These are phyloP conservation scores for Acrocephalus scirpaceus DNA, from an alignment of 2,797 vertebrate species.

Conservation along the genomic window DNA sequence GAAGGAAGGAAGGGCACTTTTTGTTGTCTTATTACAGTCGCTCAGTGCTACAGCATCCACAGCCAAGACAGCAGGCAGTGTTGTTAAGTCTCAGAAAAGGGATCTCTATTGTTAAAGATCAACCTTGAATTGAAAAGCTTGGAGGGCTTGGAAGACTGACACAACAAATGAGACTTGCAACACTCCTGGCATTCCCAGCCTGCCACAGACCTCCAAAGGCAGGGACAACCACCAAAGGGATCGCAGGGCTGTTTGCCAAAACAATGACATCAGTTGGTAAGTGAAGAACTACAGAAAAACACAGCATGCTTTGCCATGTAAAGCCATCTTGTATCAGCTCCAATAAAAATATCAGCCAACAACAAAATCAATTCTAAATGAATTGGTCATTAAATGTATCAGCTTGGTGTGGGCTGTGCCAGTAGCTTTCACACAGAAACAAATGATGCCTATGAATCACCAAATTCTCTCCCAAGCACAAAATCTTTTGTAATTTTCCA, in stretches of 20 bases:
- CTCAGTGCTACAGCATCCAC: not conserved
- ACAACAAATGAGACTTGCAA: rapidly evolving
- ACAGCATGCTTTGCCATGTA: not conserved
- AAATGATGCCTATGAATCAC: conserved; percentile 40
- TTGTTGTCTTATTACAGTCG: not conserved
- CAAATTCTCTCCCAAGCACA: not conserved
- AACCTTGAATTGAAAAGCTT: not conserved
- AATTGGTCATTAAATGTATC: conserved; percentile 7
- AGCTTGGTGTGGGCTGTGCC: not conserved
- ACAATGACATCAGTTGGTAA: not conserved
- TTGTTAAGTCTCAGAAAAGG: not conserved
- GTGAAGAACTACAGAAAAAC: not conserved
- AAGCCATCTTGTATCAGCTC: not conserved
- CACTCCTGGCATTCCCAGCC: not conserved
- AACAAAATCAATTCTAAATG: not conserved
- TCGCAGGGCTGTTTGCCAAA: not conserved
- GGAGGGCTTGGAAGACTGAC: not conserved
- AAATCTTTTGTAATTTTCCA: conserved; percentile 23
- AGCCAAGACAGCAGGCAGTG: not conserved
- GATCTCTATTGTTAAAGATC: not conserved
- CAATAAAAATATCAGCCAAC: not conserved
- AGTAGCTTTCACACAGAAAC: not conserved
- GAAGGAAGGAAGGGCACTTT: not conserved
- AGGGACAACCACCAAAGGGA: not conserved
- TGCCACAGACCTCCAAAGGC: not conserved